Evolutionary conservation across 2,797 vertebrate genomes (phyloP).

Genomic region (Chromobotia macracanthus): DNA sequence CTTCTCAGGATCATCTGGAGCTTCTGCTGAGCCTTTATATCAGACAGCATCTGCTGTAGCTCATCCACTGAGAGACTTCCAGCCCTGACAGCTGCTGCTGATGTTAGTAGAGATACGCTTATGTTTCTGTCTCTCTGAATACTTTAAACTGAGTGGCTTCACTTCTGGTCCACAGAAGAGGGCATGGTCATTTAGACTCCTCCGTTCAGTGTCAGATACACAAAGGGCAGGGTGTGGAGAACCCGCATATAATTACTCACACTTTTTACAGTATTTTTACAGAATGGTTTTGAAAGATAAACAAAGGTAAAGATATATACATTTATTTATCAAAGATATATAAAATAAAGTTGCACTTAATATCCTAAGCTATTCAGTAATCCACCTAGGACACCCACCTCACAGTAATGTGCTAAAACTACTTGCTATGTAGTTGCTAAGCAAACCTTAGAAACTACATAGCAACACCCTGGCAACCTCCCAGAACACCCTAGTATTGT

Average conservation of each 20-base stretch:
- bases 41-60: conserved; percentile 47
- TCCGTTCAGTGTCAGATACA: neutral
- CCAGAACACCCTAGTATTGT: neutral
- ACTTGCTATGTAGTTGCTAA: too few species aligned
- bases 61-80: conserved; percentile 40
- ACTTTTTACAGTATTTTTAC: too few species aligned
- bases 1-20: conserved; percentile 42
- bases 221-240: too few species aligned
- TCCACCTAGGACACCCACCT: neutral
- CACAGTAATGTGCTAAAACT: conserved; percentile 5
- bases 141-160: neutral
- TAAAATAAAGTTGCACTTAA: too few species aligned
- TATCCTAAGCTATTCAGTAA: too few species aligned
- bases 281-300: too few species aligned
- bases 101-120: conserved; percentile 29
- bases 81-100: conserved; percentile 45
- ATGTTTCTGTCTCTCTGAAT: conserved; percentile 18
- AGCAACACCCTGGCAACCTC: neutral
- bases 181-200: neutral
- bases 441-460: neutral
- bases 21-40: conserved; percentile 42
- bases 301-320: too few species aligned
- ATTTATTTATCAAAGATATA: too few species aligned
- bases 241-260: neutral
- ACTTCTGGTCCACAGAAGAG: neutral